These are phyloP conservation scores for Acholoe squamosa DNA, from an alignment of 2,888 invertebrate species.

Conservation along the genomic window DNA sequence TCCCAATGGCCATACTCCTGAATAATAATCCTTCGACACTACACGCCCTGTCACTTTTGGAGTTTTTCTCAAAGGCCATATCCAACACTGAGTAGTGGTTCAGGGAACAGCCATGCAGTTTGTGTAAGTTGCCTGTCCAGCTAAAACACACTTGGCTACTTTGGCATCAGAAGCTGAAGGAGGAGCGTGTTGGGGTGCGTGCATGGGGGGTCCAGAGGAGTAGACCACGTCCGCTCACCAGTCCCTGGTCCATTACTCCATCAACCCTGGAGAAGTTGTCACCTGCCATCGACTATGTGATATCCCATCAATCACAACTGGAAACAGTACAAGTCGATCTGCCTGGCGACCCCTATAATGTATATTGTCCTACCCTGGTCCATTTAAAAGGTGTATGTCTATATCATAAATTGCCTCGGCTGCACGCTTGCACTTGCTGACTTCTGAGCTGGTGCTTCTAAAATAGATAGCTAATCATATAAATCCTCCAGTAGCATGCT, in stretches of 20 bases:
- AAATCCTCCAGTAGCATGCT: background rate
- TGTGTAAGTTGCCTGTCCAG: too few species aligned
- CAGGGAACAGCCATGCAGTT: too few species aligned
- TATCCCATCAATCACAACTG: slow-evolving; percentile 20
- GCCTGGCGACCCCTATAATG: background rate
- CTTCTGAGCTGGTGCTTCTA: background rate
- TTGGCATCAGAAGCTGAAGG: too few species aligned
- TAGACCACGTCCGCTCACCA: background rate
- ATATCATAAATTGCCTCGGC: background rate
- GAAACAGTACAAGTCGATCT: background rate
- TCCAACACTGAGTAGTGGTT: too few species aligned
- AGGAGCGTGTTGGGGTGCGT: background rate
- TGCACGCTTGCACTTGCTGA: slow-evolving; percentile 8
- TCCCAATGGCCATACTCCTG: too few species aligned
- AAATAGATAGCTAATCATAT: background rate
- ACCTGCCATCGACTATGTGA: background rate
- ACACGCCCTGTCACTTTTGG: too few species aligned
- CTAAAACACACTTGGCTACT: background rate
- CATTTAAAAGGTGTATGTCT: background rate
- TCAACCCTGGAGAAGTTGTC: slow-evolving; percentile 24
- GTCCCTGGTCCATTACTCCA: slow-evolving; percentile 35
- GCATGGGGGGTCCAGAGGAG: background rate
- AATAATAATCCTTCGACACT: too few species aligned
- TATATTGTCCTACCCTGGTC: background rate
- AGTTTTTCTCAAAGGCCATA: too few species aligned